Base-by-base conservation (phyloP, 2,888 invertebrate genomes). In the Drosophila cognata region DNA sequence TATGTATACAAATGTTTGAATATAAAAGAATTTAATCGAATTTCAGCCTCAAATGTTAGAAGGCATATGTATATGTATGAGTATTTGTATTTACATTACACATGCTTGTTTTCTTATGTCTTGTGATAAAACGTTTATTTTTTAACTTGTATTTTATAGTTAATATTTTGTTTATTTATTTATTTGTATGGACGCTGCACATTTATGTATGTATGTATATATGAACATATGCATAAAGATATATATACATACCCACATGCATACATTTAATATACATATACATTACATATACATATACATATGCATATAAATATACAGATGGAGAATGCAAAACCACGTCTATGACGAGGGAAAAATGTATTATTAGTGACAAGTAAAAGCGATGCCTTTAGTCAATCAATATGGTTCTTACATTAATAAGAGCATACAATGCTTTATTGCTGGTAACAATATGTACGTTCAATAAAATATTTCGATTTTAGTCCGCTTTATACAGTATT, bases 11-110 rank as follows among this genome's bases (percentile, higher is more conserved):
- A 55, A 52, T 64, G 53, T 46, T 28, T 35, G 38, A 53, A 8
- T 60, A 61, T 67, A 57, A 69, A 69, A 21, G 66, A 74, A 66
- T 62, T 60, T 35, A 68, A 56, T 69, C 41, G 57, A 71, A 71
- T 66, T 71, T 79, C 61, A 80, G 79, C 79, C 79, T 79, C 81
- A 73, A 73, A 66, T 65, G 35, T 59, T 70, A 57, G 31, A 71
- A 68, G 64, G 56, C 71, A 65, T 67, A 68, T 71, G 51, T 43
- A 62, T 74, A 50, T 66, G 57, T 35, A 25, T 41, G 1, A 48
- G 3, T 55, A n/a, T 55, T n/a, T 48, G 36, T 25, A 50, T 38
- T 28, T 38, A 55, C 38, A 48, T 55, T 31, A 18, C 4, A 57
- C 21, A 60, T 51, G 29, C 18, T 31, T 57, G 41, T 41, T 41